phyloP scores from a whole-genome alignment of 2,113 vertebrate species.

The Collichthys lucidus region DNA sequence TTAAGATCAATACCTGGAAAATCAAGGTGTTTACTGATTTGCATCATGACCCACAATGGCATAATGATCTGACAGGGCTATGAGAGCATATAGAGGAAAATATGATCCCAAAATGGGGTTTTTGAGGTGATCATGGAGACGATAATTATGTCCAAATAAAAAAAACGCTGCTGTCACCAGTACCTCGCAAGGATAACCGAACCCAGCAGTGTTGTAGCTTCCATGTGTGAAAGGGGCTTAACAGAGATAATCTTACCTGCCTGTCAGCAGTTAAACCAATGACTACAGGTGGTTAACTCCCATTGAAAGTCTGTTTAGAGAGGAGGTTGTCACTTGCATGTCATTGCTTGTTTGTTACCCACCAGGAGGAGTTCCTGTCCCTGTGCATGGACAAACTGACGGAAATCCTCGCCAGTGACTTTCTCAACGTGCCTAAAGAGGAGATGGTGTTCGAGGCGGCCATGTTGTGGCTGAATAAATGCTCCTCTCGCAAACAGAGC shows the following conservation, averaged over 20 bases:
- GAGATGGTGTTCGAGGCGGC: conserved; percentile 85
- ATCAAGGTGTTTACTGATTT: not conserved
- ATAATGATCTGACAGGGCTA: not conserved
- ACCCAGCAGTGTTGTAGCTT: conserved; percentile 1
- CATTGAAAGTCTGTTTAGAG: not conserved
- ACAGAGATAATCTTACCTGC: conserved; percentile 35
- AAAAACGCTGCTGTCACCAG: not conserved
- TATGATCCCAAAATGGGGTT: no score
- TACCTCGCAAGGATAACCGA: not conserved
- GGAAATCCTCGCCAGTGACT: conserved; percentile 84
- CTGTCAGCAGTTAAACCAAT: not conserved
- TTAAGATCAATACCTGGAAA: not conserved
- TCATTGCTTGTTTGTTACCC: not conserved
- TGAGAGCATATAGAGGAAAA: not conserved
- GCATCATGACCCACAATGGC: not conserved
- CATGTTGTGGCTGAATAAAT: conserved; percentile 84
- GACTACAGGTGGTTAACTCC: not conserved
- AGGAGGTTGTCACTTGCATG: not conserved
- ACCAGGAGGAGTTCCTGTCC: conserved; percentile 86
- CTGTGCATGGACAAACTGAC: conserved; percentile 85
- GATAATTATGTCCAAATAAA: no score
- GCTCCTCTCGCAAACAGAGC: conserved; percentile 78
- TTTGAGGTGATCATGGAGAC: not conserved
- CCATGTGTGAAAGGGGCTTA: conserved; percentile 38
- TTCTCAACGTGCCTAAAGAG: conserved; percentile 82